Evolutionary conservation across 2,888 invertebrate genomes (phyloP), one percentile per base, ranked within the genome.

Genomic region (Phrixothrix hirtus): DNA sequence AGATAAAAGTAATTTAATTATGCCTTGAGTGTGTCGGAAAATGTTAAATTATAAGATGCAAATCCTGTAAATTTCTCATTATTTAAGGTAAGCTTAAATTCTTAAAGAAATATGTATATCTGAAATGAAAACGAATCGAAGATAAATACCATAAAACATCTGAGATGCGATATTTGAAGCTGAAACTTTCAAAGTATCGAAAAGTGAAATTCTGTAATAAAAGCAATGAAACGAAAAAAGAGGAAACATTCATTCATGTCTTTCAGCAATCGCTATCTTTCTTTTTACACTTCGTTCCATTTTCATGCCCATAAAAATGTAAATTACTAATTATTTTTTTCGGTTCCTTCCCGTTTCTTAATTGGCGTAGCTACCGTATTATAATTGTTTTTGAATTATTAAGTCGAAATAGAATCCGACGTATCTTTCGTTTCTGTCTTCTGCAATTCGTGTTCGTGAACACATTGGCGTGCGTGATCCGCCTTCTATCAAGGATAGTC

Each of bases 401-500:
- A 30, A 45, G 7, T 7, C 11, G 16, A 29, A 25, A 1, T 5
- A 30, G 16, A 11, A 15, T 9, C 16, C 14, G 2, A 17, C 17
- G 12, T n/a, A 13, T 14, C 9, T n/a, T n/a, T n/a, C n/a, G 34
- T 26, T 32, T 32, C 15, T 34, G 29, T 45, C 45, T 46, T 17
- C 41, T 37, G 32, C 25, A 14, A 31, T 44, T 50, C 35, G 44
- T 48, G 41, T 54, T 54, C 48, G 49, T 55, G 50, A 50, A 49
- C 29, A 36, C 46, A 43, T 35, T 42, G 36, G 42, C 36, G 60
- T 62, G 62, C 62, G 60, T 62, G 62, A 59, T 60, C 54, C 57
- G 53, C 56, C 60, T 60, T 57, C 57, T 55, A 60, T 59, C 62
- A 57, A 38, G 59, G 49, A 55, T 55, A 48, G 57, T 44, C 39